Evolutionary conservation across 1,140 invertebrate species (phyloP), one percentile per base, ranked within the genome.

Genomic region (Pantala flavescens): DNA sequence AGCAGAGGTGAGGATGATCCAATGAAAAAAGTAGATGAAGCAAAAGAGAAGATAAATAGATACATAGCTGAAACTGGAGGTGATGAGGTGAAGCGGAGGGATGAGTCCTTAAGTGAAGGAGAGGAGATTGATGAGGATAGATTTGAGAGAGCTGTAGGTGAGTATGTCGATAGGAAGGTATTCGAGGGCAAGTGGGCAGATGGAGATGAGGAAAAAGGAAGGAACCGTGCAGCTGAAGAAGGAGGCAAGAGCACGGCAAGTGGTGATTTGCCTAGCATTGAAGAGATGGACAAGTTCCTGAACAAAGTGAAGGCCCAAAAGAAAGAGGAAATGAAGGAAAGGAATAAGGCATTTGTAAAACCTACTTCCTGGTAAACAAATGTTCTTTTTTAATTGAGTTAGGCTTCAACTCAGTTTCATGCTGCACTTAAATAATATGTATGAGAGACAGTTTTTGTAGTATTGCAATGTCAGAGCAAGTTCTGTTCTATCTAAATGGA

Each of bases 121-220:
- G 90, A 90, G 78, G 90, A 90, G 77, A 85, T 90, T 75, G 89
- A 91, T 79, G 88, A 88, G 75, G 87, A 89, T 72, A 83, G 86
- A 73, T 86, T 83, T 80, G 85, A 85, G 87, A 79, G 81, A 86
- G 24, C 86, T 87, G 78, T 82, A 85, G 63, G 63, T 14, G 71
- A 55, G 24, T 76, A 76, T 24, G 73, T 76, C 14, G 77, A 77
- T 28, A 73, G 75, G 7, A 76, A 76, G 73, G 43, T 73, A 76
- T 87, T 85, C 79, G 86, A 87, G 77, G 86, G 87, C 12, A 88
- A 88, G 78, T 88, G 87, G 87, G 86, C 86, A 0, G 87, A 88
- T 74, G 82, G 81, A 70, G 82, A 81, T 14, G 78, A 79, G 23
- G 78, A 78, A 24, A 78, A 76, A 12, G 77, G 55, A 24, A 82